Conservation (phyloP, 2,113 vertebrate genomes). For the Pachycephala philippinensis region DNA sequence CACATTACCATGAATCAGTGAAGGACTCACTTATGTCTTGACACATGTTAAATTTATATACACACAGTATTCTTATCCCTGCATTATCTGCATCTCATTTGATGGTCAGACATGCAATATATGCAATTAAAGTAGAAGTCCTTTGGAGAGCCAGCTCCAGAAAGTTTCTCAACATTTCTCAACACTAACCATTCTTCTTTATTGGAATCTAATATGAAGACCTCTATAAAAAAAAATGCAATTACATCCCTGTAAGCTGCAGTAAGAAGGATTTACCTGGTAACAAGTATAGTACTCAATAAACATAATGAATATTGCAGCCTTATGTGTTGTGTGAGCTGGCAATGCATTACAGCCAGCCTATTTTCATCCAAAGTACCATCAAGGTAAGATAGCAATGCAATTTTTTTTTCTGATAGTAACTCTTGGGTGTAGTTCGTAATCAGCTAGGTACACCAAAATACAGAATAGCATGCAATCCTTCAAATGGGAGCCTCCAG, state of each 20-base stretch:
- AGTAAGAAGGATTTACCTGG: not conserved
- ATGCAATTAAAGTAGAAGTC: not conserved
- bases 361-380: not conserved
- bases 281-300: not conserved
- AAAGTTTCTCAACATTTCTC: not conserved
- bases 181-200: not conserved
- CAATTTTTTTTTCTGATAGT: not conserved
- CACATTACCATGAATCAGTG: not conserved
- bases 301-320: not conserved
- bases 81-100: not conserved
- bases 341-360: not conserved
- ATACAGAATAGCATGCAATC: not conserved
- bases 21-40: not conserved
- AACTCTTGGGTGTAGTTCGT: not conserved
- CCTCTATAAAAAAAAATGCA: not conserved
- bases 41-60: not conserved
- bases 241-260: not conserved
- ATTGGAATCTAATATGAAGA: not conserved
- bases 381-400: not conserved
- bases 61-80: not conserved
- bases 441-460: not conserved
- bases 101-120: not conserved
- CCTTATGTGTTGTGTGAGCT: not conserved
- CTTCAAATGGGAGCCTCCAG: not conserved
- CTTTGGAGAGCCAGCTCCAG: not conserved